Evolutionary conservation across 2,113 vertebrate genomes (phyloP), one percentile per base, ranked within the genome.

Genomic region (Peromyscus californicus): DNA sequence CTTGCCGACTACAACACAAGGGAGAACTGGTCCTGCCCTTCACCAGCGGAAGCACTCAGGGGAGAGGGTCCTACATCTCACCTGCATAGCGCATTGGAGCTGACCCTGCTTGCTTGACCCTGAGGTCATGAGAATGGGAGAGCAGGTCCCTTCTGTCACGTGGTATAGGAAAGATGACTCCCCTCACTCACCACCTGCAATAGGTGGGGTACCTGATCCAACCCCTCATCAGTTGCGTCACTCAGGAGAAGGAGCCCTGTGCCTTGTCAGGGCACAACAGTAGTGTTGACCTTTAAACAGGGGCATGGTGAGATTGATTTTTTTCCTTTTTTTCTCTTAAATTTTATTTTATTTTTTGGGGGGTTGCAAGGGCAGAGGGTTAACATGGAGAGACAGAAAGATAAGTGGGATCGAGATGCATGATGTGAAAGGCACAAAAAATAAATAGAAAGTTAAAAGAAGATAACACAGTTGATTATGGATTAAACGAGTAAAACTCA

Each of bases 81-180:
- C 31, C 5, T 69, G 67, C 13, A 7, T n/a, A n/a, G 7, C 33
- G 19, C 36, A 70, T n/a, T 33, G 31, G 67, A 69, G 31, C 33
- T 69, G 67, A 15, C 2, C 67, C 4, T 69, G 12, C 19, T 33
- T n/a, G 5, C 69, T 48, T 48, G 45, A 48, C 45, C 45, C 69
- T 70, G 33, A 70, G 33, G 33, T 33, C 69, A 3, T 70, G 16
- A 19, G 61, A 26, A 26, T 26, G 24, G 24, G 33, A 70, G 17
- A 36, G 69, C 2, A n/a, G 69, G 33, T 19, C 2, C 0, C 7
- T 6, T 1, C 31, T 17, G 69, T 15, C 33, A 17, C 17, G 15
- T 70, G 33, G 16, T 36, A 17, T 36, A 36, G 15, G 69, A 70
- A 70, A 70, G 15, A 36, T 70, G 69, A 33, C 33, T 36, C 22